These are phyloP conservation scores for Malurus elegans DNA, from an alignment of 2,113 vertebrate genomes.

Conservation along the genomic window DNA sequence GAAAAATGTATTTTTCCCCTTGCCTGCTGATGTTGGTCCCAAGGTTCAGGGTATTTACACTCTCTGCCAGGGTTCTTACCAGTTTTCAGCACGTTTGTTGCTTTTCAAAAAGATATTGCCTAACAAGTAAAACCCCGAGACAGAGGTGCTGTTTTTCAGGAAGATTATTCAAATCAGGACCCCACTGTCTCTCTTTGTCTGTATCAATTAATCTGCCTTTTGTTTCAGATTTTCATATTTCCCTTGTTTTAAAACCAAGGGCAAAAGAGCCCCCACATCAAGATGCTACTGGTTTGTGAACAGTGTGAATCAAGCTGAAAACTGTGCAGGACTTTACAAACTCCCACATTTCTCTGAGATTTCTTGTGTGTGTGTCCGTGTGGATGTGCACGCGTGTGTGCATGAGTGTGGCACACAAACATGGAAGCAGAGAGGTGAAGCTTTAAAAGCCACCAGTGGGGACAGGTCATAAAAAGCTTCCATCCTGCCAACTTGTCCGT, in stretches of 20 bases:
- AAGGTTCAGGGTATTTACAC: neutral
- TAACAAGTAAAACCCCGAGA: constrained; percentile 5
- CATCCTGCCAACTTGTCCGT: constrained; percentile 13
- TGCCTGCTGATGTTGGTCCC: neutral
- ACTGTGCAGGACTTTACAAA: neutral
- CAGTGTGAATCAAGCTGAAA: neutral
- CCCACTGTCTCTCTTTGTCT: neutral
- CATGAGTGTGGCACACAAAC: neutral
- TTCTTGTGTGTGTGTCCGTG: neutral
- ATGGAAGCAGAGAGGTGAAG: neutral
- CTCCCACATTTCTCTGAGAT: neutral
- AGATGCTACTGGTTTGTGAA: neutral
- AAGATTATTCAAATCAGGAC: neutral
- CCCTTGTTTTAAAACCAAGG: neutral
- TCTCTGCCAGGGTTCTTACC: neutral
- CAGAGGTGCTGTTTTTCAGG: neutral
- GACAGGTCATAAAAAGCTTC: constrained; percentile 40
- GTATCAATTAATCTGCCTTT: neutral
- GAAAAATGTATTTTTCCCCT: neutral
- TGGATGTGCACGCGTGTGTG: rapidly evolving
- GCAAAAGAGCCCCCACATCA: neutral
- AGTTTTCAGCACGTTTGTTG: neutral
- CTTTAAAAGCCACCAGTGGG: neutral
- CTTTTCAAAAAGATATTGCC: constrained; percentile 38
- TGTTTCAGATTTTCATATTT: neutral